phyloP scores from a whole-genome alignment of 2,113 vertebrate species.

The mouse (Mus musculus) region GRCm39 chr4:64596501-64597000 shows the following conservation, averaged over 20 bases:
- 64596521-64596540: neutral
- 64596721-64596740: slow-evolving; percentile 8
- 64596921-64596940: neutral
- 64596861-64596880: neutral
- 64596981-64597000: neutral
- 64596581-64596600: neutral
- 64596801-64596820: neutral
- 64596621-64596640: neutral
- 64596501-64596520: neutral
- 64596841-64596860: neutral
- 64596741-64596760: neutral
- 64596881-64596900: neutral
- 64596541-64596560: neutral
- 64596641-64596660: neutral
- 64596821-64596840: slow-evolving; percentile 11
- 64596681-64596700: neutral
- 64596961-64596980: neutral
- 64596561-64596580: neutral
- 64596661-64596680: neutral
- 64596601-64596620: neutral
- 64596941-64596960: neutral
- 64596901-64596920: neutral
- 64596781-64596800: neutral
- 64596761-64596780: neutral
- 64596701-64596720: neutral